These are phyloP conservation scores for Platanista minor DNA, from an alignment of 2,113 vertebrate species.

Conservation along the genomic window DNA sequence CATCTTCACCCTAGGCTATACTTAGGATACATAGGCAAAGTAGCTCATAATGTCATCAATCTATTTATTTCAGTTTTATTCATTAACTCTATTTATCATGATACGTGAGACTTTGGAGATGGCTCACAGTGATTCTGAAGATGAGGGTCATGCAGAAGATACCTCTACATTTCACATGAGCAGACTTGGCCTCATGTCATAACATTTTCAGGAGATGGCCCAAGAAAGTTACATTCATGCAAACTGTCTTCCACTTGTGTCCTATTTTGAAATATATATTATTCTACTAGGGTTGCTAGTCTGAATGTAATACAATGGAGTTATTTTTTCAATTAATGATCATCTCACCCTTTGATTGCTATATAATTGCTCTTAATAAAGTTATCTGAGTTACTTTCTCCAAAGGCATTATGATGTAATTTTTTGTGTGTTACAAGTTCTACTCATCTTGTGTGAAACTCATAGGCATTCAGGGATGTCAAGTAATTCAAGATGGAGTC, in stretches of 20 bases:
- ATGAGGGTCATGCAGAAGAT: accelerated
- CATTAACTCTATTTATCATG: not conserved
- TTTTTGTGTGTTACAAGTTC: not conserved
- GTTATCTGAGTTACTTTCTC: not conserved
- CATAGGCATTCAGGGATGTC: not conserved
- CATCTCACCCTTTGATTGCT: not conserved
- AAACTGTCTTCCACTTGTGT: not conserved
- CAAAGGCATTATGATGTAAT: not conserved
- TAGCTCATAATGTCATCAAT: not conserved
- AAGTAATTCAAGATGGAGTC: not conserved
- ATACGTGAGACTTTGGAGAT: not conserved
- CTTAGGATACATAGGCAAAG: not conserved
- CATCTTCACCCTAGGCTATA: accelerated
- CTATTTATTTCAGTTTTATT: not conserved
- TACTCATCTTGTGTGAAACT: not conserved
- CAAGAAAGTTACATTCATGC: not conserved
- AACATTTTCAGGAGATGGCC: not conserved
- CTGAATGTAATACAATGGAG: not conserved
- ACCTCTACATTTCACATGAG: not conserved
- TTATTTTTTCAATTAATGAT: not conserved
- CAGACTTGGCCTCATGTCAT: not conserved
- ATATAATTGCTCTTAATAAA: not conserved
- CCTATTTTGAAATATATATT: not conserved
- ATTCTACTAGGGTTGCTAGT: not conserved
- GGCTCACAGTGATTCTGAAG: not conserved